A percentile compares a stretch with the other conserved stretches of the same genome.
Evolutionary conservation across 2,888 invertebrate species (phyloP).

Genomic region (Drosophila rellima): DNA sequence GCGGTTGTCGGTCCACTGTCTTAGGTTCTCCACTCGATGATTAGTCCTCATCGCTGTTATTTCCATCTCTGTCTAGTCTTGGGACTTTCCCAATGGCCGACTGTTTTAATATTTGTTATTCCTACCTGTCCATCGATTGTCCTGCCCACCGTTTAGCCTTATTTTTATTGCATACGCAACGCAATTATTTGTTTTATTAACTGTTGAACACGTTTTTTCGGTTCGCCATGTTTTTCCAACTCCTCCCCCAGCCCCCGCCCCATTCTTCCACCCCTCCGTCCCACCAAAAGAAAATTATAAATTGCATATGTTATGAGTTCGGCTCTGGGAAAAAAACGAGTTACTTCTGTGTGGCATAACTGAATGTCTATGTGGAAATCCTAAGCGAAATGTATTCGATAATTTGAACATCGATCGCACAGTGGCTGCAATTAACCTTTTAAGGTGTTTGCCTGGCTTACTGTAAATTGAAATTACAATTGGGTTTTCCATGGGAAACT

Average conservation of each 20-base stretch:
- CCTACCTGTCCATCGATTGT: slow-evolving; percentile 52
- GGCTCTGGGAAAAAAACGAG: slow-evolving; percentile 52
- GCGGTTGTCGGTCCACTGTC: slow-evolving; percentile 22
- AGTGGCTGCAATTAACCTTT: slow-evolving; percentile 53
- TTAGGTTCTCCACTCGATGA: slow-evolving; percentile 45
- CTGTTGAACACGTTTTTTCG: slow-evolving; percentile 73
- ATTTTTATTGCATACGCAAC: slow-evolving; percentile 77
- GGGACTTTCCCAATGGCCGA: slow-evolving; percentile 63
- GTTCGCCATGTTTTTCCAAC: slow-evolving; percentile 44
- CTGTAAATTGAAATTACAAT: slow-evolving; percentile 16
- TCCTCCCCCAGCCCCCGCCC: neutral
- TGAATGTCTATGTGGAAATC: slow-evolving; percentile 17
- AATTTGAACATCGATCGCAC: slow-evolving; percentile 30
- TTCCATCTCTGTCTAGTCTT: slow-evolving; percentile 54
- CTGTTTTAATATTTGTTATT: slow-evolving; percentile 30
- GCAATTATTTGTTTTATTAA: slow-evolving; percentile 82
- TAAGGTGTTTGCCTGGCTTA: slow-evolving; percentile 35
- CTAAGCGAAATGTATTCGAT: slow-evolving; percentile 24
- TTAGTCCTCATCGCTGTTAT: slow-evolving; percentile 47
- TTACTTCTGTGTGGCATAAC: slow-evolving; percentile 46
- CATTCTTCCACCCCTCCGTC: slow-evolving; percentile 18
- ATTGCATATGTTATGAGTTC: slow-evolving; percentile 68
- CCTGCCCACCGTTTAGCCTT: slow-evolving; percentile 74
- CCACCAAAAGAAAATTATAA: slow-evolving; percentile 62
- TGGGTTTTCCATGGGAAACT: slow-evolving; percentile 31